Evolutionary conservation across 2,113 vertebrate species (phyloP).

Genomic region (Dipodomys ordii): DNA sequence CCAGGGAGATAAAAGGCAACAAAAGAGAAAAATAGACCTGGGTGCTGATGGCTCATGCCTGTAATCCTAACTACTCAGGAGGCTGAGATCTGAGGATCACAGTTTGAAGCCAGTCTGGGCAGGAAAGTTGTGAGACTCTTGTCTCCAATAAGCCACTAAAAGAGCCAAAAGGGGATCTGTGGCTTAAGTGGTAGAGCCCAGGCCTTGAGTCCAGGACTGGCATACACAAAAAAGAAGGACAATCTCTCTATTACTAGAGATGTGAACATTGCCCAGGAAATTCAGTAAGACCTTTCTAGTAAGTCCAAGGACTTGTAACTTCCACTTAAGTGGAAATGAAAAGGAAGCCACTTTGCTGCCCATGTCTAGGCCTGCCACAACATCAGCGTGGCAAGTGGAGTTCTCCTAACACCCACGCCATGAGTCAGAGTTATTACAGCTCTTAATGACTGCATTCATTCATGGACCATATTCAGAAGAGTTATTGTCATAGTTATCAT

Average conservation of each 20-base stretch:
- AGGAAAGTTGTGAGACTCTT: too few species aligned
- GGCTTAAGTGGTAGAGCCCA: too few species aligned
- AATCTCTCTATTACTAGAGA: not conserved
- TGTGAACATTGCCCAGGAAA: not conserved
- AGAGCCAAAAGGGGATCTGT: too few species aligned
- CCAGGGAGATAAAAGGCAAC: too few species aligned
- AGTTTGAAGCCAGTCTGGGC: too few species aligned
- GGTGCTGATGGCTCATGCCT: too few species aligned
- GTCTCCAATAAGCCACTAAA: too few species aligned
- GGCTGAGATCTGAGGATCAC: too few species aligned
- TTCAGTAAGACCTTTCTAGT: not conserved
- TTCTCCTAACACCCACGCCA: not conserved
- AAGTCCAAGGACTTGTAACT: not conserved
- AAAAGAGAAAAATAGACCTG: too few species aligned
- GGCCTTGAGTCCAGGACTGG: too few species aligned
- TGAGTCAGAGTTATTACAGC: not conserved
- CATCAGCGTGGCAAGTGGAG: fast-evolving
- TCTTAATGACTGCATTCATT: not conserved
- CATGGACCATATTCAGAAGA: not conserved
- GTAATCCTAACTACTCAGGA: too few species aligned
- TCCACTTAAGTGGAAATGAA: not conserved
- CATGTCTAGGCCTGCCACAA: not conserved
- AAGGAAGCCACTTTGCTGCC: not conserved
- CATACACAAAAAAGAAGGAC: not conserved
- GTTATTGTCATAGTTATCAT: not conserved